phyloP scores from a whole-genome alignment of 1,140 invertebrate genomes.

The Philopotamus ludificatus region DNA sequence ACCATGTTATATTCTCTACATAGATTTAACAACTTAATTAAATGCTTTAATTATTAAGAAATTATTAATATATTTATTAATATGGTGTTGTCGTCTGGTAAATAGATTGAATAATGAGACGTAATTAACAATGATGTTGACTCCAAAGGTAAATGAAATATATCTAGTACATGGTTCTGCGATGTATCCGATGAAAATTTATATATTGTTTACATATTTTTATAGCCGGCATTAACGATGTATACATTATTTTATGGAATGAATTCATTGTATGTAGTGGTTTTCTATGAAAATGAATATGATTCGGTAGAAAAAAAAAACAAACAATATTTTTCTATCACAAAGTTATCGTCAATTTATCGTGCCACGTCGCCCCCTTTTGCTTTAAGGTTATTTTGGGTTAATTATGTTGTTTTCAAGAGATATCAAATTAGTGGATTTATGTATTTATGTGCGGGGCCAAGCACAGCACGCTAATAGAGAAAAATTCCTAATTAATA shows the following conservation, averaged over 20 bases:
- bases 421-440: constrained; percentile 22
- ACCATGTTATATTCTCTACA: no score
- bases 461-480: no score
- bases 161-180: neutral
- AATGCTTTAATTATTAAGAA: neutral
- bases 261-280: no score
- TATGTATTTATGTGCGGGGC: no score
- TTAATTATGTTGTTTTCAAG: constrained; percentile 27
- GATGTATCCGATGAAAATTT: neutral
- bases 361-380: constrained; percentile 16
- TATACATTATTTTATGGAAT: no score
- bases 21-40: no score
- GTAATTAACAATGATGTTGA: neutral
- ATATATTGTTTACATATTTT: neutral
- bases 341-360: constrained; percentile 20
- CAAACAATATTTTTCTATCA: constrained; percentile 13
- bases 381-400: constrained; percentile 20
- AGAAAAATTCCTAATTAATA: no score
- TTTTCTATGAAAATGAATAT: no score
- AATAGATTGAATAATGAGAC: neutral
- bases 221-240: no score
- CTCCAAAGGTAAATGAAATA: neutral
- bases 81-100: no score
- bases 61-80: no score
- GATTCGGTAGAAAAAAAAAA: neutral